Conservation (phyloP, 2,888 invertebrate genomes). For the Chrysodeixis includens region DNA sequence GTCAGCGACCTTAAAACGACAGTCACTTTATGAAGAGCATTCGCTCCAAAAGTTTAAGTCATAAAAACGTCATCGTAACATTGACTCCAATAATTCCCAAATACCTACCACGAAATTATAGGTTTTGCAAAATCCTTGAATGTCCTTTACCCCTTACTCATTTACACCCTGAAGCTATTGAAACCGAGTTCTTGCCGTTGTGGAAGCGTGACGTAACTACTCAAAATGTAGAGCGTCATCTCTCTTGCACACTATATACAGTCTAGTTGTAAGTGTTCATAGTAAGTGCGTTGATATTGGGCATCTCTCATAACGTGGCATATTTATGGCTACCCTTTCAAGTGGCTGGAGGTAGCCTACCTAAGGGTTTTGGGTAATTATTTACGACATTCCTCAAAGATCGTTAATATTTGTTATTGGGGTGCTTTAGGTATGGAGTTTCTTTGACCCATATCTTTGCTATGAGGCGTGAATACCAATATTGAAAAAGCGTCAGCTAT, state of each 20-base stretch:
- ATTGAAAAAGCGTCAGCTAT: no score
- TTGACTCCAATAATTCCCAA: not conserved
- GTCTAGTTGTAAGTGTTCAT: no score
- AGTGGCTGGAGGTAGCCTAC: constrained; percentile 22
- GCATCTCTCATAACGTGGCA: constrained; percentile 17
- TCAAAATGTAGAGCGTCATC: no score
- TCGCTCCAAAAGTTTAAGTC: not conserved
- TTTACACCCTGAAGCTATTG: no score
- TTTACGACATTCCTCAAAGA: constrained; percentile 1
- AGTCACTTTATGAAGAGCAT: not conserved
- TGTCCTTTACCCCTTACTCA: constrained; percentile 3
- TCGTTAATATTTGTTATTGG: not conserved
- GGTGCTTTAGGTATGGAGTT: not conserved
- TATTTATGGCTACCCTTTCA: constrained; percentile 44
- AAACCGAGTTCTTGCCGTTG: no score
- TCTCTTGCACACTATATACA: no score
- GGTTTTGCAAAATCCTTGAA: constrained; percentile 20
- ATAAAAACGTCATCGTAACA: not conserved
- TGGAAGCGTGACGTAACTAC: no score
- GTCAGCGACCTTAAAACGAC: not conserved
- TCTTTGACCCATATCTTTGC: not conserved
- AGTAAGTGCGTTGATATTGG: constrained; percentile 12
- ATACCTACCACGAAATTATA: constrained; percentile 15
- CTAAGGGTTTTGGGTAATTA: constrained; percentile 15
- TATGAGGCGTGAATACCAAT: not conserved